These are phyloP conservation scores for Cinclus cinclus DNA, from an alignment of 2,113 vertebrate genomes.

Conservation along the genomic window DNA sequence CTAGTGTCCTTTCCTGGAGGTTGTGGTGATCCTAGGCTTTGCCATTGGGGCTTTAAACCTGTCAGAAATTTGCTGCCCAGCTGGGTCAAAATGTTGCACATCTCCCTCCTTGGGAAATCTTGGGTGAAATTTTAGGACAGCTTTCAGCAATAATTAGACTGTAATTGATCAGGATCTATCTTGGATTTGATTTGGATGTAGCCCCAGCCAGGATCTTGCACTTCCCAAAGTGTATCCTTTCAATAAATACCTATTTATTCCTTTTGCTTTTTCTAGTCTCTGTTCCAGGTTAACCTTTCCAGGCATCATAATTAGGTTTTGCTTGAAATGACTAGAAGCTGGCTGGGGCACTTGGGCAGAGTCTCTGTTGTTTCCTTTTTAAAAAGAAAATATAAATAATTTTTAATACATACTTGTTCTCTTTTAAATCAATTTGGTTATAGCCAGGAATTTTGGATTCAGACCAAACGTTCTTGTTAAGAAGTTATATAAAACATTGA, in stretches of 20 bases:
- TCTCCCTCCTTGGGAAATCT: not conserved
- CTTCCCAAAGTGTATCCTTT: too few species aligned
- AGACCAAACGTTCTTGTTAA: not conserved
- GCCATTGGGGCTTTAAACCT: not conserved
- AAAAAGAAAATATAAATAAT: not conserved
- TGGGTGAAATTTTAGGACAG: not conserved
- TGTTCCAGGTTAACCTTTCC: too few species aligned
- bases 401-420: not conserved
- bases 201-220: too few species aligned
- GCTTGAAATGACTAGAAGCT: not conserved
- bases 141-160: not conserved
- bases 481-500: constrained; percentile 1
- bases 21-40: not conserved
- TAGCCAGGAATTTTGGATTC: not conserved
- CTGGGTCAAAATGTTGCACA: not conserved
- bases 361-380: not conserved
- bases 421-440: constrained; percentile 10
- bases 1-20: not conserved
- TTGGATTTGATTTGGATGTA: too few species aligned
- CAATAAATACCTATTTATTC: too few species aligned
- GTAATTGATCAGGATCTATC: too few species aligned
- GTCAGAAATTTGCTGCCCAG: not conserved
- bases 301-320: not conserved
- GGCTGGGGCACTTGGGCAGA: not conserved
- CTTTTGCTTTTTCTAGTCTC: too few species aligned